phyloP scores from a whole-genome alignment of 2,113 vertebrate species.

The Colaptes auratus region DNA sequence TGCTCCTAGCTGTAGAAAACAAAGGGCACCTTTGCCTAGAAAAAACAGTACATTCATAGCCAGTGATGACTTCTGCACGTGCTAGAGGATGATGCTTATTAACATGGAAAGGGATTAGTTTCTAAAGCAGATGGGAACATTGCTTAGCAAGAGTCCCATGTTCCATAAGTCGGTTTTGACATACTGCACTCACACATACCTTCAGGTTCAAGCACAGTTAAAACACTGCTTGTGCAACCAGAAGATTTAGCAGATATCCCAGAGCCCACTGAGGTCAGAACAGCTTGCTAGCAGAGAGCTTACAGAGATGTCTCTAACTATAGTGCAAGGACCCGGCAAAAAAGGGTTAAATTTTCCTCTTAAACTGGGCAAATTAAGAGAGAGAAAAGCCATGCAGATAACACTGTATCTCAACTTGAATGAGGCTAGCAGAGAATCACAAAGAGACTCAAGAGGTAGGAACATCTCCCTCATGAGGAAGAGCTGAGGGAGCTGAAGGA shows the following conservation, averaged over 20 bases:
- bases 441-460: too few relatives aligned
- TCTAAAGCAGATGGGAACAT: neutral
- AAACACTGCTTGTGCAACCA: neutral
- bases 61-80: neutral
- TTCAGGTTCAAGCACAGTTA: neutral
- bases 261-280: neutral
- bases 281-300: rapidly evolving
- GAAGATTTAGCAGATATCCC: neutral
- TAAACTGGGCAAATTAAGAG: rapidly evolving
- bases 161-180: neutral
- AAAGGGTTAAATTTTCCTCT: neutral
- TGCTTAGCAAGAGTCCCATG: neutral
- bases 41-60: too few relatives aligned
- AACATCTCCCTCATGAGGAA: too few relatives aligned
- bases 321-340: rapidly evolving
- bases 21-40: neutral
- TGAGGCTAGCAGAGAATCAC: too few relatives aligned
- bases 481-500: too few relatives aligned
- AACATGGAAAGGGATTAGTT: neutral
- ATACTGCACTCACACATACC: neutral
- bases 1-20: neutral
- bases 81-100: neutral
- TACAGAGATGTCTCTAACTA: rapidly evolving
- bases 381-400: rapidly evolving
- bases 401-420: rapidly evolving